Evolutionary conservation across 1,140 invertebrate species (phyloP).

Genomic region (Bombus balteatus): DNA sequence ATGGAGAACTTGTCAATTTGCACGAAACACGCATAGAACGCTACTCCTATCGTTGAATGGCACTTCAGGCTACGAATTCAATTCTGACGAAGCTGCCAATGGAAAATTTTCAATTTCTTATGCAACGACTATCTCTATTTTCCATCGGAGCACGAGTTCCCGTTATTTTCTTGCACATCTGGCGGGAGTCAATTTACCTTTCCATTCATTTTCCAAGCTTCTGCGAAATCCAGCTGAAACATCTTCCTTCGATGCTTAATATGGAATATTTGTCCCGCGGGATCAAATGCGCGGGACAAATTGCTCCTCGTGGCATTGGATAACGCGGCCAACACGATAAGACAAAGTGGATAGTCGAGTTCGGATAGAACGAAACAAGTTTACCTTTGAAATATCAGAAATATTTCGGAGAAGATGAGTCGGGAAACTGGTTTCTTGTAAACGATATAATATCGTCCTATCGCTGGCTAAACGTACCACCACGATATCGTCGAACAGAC

Average conservation of each 20-base stretch:
- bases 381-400: neutral
- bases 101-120: neutral
- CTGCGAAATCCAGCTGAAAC: neutral
- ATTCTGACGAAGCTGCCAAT: neutral
- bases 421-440: neutral
- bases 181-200: neutral
- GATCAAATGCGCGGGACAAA: neutral
- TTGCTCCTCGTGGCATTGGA: neutral
- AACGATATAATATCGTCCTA: conserved; percentile 29
- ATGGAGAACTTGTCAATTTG: neutral
- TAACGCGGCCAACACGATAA: neutral
- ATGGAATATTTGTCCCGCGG: neutral
- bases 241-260: neutral
- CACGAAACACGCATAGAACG: neutral
- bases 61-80: neutral
- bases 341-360: neutral
- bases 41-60: neutral
- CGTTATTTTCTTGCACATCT: neutral
- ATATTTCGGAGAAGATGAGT: neutral
- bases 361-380: neutral
- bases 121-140: neutral
- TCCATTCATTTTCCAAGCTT: neutral
- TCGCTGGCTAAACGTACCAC: neutral
- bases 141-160: neutral
- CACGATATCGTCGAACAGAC: conserved; percentile 3